Percentiles rank a stretch among this genome's conserved stretches.
These are phyloP conservation scores for Trichonephila clavipes DNA, from an alignment of 1,140 invertebrate genomes.

Conservation along the genomic window DNA sequence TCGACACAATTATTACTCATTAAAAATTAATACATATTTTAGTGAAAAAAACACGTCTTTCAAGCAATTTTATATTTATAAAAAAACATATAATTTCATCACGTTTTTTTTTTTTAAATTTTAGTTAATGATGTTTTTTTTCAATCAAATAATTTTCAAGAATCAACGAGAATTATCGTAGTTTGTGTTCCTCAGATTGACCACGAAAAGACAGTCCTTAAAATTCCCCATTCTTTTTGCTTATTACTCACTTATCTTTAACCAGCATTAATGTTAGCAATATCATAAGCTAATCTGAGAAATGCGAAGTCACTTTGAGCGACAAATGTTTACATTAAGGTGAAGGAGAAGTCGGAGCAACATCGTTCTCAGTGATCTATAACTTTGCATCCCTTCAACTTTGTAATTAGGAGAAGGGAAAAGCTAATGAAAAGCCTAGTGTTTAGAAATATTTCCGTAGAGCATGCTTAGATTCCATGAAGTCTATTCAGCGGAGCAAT, in stretches of 20 bases:
- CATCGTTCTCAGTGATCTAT: slow-evolving; percentile 3
- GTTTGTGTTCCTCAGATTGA: not conserved
- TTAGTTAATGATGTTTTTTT: too few species aligned
- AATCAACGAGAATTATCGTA: too few species aligned
- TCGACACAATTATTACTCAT: too few species aligned
- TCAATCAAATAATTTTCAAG: too few species aligned
- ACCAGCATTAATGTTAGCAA: not conserved
- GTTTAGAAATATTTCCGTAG: slow-evolving; percentile 34
- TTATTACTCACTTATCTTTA: not conserved
- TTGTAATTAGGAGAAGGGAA: slow-evolving; percentile 44
- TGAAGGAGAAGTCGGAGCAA: not conserved
- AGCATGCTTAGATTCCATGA: slow-evolving; percentile 19
- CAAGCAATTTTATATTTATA: too few species aligned
- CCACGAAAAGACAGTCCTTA: not conserved
- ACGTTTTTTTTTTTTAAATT: too few species aligned
- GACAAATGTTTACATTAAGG: slow-evolving; percentile 25
- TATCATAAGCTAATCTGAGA: not conserved
- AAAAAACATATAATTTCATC: too few species aligned
- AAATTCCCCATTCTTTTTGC: not conserved
- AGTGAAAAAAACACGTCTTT: too few species aligned
- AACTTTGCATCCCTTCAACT: not conserved
- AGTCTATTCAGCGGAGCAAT: slow-evolving; percentile 17
- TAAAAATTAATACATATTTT: too few species aligned
- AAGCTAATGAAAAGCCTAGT: slow-evolving; percentile 56
- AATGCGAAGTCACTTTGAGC: not conserved